phyloP scores from a whole-genome alignment of 2,888 invertebrate genomes.

The Xylota segnis region DNA sequence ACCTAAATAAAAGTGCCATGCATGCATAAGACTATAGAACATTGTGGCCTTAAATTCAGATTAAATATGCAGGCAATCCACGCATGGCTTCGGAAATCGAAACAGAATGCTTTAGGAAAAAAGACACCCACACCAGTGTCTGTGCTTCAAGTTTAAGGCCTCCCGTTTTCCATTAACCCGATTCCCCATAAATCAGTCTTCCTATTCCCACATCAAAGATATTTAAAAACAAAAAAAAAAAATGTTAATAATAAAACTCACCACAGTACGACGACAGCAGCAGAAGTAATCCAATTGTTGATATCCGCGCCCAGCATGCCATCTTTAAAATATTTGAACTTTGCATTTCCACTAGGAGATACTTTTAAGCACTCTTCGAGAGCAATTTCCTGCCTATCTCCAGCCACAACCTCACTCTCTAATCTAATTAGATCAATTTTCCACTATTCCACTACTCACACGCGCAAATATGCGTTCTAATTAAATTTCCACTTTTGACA shows the following conservation, averaged over 20 bases:
- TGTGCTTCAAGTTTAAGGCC: too few relatives aligned
- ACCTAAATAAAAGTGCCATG: too few relatives aligned
- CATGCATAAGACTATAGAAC: too few relatives aligned
- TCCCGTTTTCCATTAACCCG: too few relatives aligned
- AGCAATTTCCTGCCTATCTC: slow-evolving; percentile 22
- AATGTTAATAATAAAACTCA: slow-evolving; percentile 28
- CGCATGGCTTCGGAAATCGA: too few relatives aligned
- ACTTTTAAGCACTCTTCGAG: slow-evolving; percentile 17
- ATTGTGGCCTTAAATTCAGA: too few relatives aligned
- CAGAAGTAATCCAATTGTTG: slow-evolving; percentile 72
- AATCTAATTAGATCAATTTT: slow-evolving; percentile 41
- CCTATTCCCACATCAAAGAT: too few relatives aligned
- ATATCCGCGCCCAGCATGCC: slow-evolving; percentile 46
- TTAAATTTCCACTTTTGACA: slow-evolving; percentile 53
- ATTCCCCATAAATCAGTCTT: too few relatives aligned
- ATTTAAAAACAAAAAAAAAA: too few relatives aligned
- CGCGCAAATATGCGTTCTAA: slow-evolving; percentile 28
- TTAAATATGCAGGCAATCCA: too few relatives aligned
- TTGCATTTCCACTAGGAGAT: slow-evolving; percentile 26
- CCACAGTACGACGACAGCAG: slow-evolving; percentile 62
- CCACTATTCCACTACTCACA: slow-evolving; percentile 34
- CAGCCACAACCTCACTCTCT: slow-evolving; percentile 3
- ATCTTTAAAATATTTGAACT: slow-evolving; percentile 40
- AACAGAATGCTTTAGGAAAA: too few relatives aligned
- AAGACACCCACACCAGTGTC: too few relatives aligned